These are phyloP conservation scores for Phania funesta DNA, from an alignment of 2,888 invertebrate species.

Conservation along the genomic window DNA sequence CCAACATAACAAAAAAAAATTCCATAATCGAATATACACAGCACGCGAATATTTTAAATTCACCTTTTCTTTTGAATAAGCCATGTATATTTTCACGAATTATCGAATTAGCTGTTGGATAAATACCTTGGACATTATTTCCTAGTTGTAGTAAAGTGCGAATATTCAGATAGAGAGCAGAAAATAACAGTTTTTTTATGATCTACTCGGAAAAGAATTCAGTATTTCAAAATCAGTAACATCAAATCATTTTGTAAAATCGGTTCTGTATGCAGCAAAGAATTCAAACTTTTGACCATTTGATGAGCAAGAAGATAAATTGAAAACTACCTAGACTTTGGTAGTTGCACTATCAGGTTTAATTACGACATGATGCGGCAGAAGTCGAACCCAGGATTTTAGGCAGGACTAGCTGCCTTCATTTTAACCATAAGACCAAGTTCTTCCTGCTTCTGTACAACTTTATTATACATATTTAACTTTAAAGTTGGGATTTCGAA, in stretches of 20 bases:
- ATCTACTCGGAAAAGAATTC: conserved; percentile 25
- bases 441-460: neutral
- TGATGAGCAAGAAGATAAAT: conserved; percentile 56
- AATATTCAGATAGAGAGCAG: conserved; percentile 62
- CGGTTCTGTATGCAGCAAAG: conserved; percentile 51
- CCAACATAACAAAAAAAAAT: too few species aligned
- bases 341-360: conserved; percentile 32
- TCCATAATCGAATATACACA: too few species aligned
- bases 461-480: conserved; percentile 14
- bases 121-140: conserved; percentile 19
- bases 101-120: conserved; percentile 52
- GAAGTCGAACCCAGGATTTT: neutral
- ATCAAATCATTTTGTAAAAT: conserved; percentile 56
- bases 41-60: too few species aligned
- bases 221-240: conserved; percentile 52
- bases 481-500: neutral
- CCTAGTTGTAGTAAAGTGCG: conserved; percentile 55
- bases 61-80: too few species aligned
- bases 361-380: conserved; percentile 39
- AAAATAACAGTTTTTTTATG: conserved; percentile 55
- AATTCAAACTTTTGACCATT: conserved; percentile 58
- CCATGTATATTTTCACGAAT: too few species aligned
- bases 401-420: neutral
- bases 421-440: conserved; percentile 6
- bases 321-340: conserved; percentile 55